Evolutionary conservation across 2,888 invertebrate species (phyloP).

Genomic region (Neoitamus cyanurus): DNA sequence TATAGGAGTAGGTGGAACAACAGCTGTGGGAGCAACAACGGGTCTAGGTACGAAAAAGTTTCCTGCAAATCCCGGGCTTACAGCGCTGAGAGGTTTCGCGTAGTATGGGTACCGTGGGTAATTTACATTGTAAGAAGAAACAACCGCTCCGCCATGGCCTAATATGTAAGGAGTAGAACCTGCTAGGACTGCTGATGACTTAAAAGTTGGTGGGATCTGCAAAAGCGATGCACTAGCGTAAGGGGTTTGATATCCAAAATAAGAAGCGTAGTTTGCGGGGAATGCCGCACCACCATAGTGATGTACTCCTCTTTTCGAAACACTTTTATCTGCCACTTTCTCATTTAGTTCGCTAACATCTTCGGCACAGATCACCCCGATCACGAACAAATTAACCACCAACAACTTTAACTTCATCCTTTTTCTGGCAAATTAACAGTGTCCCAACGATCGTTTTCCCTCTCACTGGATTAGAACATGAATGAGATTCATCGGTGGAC

Average conservation of each 20-base stretch:
- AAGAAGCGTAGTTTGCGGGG: slow-evolving; percentile 23
- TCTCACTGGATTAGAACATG: slow-evolving; percentile 12
- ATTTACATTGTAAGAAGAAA: slow-evolving; percentile 47
- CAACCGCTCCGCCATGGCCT: slow-evolving; percentile 47
- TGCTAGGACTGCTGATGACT: not conserved
- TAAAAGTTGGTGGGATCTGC: not conserved
- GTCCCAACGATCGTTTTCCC: not conserved
- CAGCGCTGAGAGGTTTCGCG: not conserved
- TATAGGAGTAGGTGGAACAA: not conserved
- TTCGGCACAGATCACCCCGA: not conserved
- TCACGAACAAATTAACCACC: slow-evolving; percentile 3
- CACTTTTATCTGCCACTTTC: not conserved
- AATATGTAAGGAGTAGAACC: slow-evolving; percentile 28
- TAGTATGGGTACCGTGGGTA: slow-evolving; percentile 46
- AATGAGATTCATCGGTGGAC: slow-evolving; percentile 20
- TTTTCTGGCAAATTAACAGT: not conserved
- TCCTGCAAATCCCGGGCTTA: not conserved
- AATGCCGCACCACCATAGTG: slow-evolving; percentile 30
- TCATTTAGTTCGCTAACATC: not conserved
- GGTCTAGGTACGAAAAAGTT: not conserved
- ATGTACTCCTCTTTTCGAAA: slow-evolving; percentile 34
- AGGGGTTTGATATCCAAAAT: slow-evolving; percentile 38
- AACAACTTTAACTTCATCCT: slow-evolving; percentile 9
- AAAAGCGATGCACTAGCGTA: not conserved
- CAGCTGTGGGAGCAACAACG: not conserved